Evolutionary conservation across 2,113 vertebrate species (phyloP).

Genomic region (Myanophis thanlyinensis): DNA sequence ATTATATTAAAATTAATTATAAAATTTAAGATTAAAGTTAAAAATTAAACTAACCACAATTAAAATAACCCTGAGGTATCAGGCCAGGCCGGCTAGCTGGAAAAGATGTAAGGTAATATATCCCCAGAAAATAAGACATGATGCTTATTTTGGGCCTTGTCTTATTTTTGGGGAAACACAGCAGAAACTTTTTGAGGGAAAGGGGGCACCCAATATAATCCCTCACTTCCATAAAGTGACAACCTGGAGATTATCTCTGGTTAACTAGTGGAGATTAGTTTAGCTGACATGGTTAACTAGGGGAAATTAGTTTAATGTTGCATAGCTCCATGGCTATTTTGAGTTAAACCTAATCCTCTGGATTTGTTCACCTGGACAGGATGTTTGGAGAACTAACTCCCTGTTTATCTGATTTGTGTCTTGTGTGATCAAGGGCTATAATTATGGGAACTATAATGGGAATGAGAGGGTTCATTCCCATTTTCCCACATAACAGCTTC

Average conservation of each 20-base stretch:
- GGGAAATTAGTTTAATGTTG: background rate
- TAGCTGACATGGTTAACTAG: background rate
- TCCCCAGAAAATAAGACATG: too few relatives aligned
- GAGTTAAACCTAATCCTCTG: background rate
- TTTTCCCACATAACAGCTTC: background rate
- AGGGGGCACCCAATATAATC: background rate
- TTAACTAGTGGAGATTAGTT: too few relatives aligned
- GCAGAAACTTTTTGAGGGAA: background rate
- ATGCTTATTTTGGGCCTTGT: too few relatives aligned
- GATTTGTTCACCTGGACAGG: background rate
- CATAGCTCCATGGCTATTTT: too few relatives aligned
- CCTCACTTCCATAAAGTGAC: background rate
- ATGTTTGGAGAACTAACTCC: background rate
- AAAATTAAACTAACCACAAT: too few relatives aligned
- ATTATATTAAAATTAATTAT: too few relatives aligned
- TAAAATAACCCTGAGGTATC: too few relatives aligned
- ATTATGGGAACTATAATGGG: background rate
- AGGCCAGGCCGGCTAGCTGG: too few relatives aligned
- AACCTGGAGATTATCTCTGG: background rate
- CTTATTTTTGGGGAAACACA: too few relatives aligned
- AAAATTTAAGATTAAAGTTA: too few relatives aligned
- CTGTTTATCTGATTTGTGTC: background rate
- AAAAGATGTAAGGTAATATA: too few relatives aligned
- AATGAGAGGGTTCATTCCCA: background rate
- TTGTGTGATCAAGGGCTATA: background rate